Percentiles rank a stretch among this genome's conserved stretches.
These are phyloP conservation scores for Abrostola triplasia DNA, from an alignment of 2,888 invertebrate species.

Conservation along the genomic window DNA sequence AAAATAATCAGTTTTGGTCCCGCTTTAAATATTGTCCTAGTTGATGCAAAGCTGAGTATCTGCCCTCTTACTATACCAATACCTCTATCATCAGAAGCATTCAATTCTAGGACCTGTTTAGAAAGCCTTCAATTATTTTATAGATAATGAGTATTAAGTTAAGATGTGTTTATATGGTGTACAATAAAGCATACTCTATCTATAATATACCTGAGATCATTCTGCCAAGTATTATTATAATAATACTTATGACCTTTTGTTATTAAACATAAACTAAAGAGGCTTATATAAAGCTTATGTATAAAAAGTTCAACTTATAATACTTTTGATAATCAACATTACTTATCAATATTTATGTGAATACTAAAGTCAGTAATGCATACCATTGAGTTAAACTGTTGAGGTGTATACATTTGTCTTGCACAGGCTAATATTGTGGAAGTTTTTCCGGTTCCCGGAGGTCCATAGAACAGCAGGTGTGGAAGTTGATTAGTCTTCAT, in stretches of 20 bases:
- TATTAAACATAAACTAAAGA: no score
- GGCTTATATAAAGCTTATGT: no score
- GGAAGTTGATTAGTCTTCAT: conserved; percentile 97
- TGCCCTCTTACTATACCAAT: conserved; percentile 98
- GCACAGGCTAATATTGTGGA: conserved; percentile 99
- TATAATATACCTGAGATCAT: no score
- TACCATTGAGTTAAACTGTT: conserved; percentile 98
- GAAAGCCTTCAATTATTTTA: no score
- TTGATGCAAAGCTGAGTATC: conserved; percentile 98
- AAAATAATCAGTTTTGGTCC: conserved; percentile 98
- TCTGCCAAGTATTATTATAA: no score
- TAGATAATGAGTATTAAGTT: no score
- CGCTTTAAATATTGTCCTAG: conserved; percentile 97
- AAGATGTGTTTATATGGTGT: no score
- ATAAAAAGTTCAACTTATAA: no score
- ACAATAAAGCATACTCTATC: no score
- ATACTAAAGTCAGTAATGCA: conserved; percentile 37
- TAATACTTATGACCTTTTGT: no score
- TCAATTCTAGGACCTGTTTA: conserved; percentile 94
- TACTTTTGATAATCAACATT: no score
- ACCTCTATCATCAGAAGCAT: conserved; percentile 99
- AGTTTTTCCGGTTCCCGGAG: conserved; percentile 99
- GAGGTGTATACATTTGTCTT: conserved; percentile 95
- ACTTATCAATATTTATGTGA: not conserved
- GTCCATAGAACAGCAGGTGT: conserved; percentile 98